Percentiles rank a stretch among this genome's conserved stretches.
Evolutionary conservation across 2,797 vertebrate genomes (phyloP).

Genomic region (Anniella stebbinsi): DNA sequence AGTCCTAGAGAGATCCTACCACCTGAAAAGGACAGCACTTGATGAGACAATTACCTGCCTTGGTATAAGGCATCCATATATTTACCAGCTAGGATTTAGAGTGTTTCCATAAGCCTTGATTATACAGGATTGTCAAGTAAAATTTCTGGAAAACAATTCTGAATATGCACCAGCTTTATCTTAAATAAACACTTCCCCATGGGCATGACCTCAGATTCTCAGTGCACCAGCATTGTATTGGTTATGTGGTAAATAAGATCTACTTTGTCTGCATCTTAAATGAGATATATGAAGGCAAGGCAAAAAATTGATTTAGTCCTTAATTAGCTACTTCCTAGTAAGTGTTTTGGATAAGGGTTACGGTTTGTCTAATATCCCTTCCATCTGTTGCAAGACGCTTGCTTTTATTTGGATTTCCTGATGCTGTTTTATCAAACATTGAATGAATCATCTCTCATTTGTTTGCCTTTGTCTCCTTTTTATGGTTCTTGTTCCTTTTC

Average conservation of each 20-base stretch:
- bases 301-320: constrained; percentile 76
- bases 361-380: constrained; percentile 77
- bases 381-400: constrained; percentile 81
- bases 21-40: not conserved
- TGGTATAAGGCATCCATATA: not conserved
- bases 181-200: constrained; percentile 71
- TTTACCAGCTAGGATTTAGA: not conserved
- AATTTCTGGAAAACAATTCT: not conserved
- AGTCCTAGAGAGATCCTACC: not conserved
- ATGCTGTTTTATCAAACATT: constrained; percentile 82
- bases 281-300: constrained; percentile 70
- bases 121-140: not conserved
- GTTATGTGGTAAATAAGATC: constrained; percentile 67
- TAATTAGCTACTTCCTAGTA: constrained; percentile 80
- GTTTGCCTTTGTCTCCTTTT: constrained; percentile 75
- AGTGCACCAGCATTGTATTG: constrained; percentile 66
- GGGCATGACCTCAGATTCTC: constrained; percentile 62
- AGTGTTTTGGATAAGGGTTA: constrained; percentile 70
- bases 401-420: constrained; percentile 81
- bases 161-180: constrained; percentile 52
- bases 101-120: not conserved
- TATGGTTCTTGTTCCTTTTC: constrained; percentile 80
- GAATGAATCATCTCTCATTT: constrained; percentile 79
- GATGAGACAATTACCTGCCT: not conserved
- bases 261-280: constrained; percentile 71